phyloP scores from a whole-genome alignment of 2,113 vertebrate genomes.

The Dipodomys stephensi region DNA sequence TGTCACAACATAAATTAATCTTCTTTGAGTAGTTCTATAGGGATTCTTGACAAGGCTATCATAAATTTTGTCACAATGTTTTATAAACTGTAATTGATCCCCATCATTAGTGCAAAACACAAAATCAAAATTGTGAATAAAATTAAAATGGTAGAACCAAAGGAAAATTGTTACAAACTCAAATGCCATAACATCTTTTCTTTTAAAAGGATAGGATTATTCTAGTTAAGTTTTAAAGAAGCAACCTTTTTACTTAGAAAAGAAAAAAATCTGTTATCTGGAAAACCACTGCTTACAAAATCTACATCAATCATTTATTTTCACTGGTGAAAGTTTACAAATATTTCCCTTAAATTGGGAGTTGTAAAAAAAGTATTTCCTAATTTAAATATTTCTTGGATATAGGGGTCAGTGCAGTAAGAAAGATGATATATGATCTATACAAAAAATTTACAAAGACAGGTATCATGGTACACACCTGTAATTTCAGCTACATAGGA shows the following conservation, averaged over 20 bases:
- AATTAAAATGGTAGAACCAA: background rate
- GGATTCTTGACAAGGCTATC: background rate
- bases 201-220: background rate
- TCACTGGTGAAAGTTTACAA: slow-evolving; percentile 3
- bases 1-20: background rate
- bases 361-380: background rate
- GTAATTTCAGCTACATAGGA: too few relatives aligned
- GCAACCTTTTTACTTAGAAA: background rate
- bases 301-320: background rate
- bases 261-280: background rate
- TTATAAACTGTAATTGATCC: background rate
- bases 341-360: slow-evolving; percentile 17
- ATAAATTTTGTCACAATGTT: background rate
- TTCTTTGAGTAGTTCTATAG: background rate
- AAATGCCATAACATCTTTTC: background rate
- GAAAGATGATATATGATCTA: background rate
- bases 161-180: background rate
- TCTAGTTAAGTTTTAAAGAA: slow-evolving; percentile 20
- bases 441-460: too few relatives aligned
- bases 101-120: background rate
- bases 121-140: background rate
- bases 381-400: background rate
- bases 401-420: background rate
- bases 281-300: background rate
- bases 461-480: too few relatives aligned